Conservation (phyloP, 2,113 vertebrate species). For the Empidonax alnorum region DNA sequence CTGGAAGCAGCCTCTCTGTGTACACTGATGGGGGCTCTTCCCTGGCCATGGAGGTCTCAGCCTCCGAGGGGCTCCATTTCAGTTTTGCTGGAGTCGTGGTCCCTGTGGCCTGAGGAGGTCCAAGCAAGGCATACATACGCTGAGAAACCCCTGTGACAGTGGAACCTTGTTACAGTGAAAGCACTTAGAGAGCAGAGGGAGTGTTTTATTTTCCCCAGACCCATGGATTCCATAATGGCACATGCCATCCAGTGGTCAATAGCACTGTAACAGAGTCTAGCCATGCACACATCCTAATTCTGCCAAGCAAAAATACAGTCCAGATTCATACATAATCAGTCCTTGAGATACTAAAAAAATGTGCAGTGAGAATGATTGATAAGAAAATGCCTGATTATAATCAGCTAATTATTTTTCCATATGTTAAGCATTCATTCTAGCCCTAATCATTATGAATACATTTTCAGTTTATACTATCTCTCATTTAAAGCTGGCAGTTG, state of each 20-base stretch:
- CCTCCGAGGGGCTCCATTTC: neutral
- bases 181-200: neutral
- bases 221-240: neutral
- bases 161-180: neutral
- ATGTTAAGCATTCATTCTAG: neutral
- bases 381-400: constrained; percentile 17
- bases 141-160: neutral
- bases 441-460: neutral
- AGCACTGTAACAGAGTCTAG: neutral
- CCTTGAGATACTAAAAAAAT: neutral
- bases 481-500: neutral
- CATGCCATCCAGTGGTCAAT: neutral
- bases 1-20: neutral
- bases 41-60: neutral
- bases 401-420: constrained; percentile 29
- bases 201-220: neutral
- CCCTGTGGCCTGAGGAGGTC: neutral
- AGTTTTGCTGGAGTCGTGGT: neutral
- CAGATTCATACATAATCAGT: neutral
- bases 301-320: neutral
- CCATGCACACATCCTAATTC: neutral
- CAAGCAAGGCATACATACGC: neutral
- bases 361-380: neutral
- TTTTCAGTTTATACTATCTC: neutral
- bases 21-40: neutral